Base-by-base conservation (phyloP, 2,888 invertebrate genomes). In the Drosophila mayaguana region DNA sequence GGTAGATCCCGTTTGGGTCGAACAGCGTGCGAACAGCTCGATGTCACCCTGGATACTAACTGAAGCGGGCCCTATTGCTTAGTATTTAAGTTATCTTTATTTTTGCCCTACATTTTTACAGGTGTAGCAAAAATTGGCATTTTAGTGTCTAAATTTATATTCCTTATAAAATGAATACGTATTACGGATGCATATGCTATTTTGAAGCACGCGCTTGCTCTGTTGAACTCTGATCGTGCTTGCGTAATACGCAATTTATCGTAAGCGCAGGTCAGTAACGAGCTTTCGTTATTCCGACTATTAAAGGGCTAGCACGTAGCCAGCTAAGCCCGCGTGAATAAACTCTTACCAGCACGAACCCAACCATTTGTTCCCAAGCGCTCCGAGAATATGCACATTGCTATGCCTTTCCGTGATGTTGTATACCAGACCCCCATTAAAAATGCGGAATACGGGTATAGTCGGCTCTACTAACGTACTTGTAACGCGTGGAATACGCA, bases 381-480 rank as follows among this genome's bases (percentile, higher is more conserved):
- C 70, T 83, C 42, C 63, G 64, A 73, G 72, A 80, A 80, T 76
- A 59, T 66, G 76, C n/a, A 83, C 83, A 81, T 80, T 72, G 60
- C 51, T 45, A 38, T 32, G 48, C 28, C 48, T 18, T 50, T 11
- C n/a, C 11, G 14, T 20, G 14, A 14, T 14, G 34, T 14, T n/a
- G 34, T 20, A 14, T 16, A 16, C 20, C 51, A 12, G 12, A 32
- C 5, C n/a, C 16, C 2, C n/a, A n/a, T 11, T n/a, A 2, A 11
- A 9, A n/a, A 32, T 1, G 16, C 2, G 16, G n/a, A 25, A 9
- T 18, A 1, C 7, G 32, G 48, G 48, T 32, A 3, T 32, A 12
- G 11, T 18, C 3, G 6, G 1, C 12, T n/a, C 3, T n/a, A 6
- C 1, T 25, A 28, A n/a, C n/a, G 9, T n/a, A n/a, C 5, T 25